Evolutionary conservation across 2,888 invertebrate genomes (phyloP), one percentile per base, ranked within the genome.

Genomic region (Gastracanthus pulcherrimus): DNA sequence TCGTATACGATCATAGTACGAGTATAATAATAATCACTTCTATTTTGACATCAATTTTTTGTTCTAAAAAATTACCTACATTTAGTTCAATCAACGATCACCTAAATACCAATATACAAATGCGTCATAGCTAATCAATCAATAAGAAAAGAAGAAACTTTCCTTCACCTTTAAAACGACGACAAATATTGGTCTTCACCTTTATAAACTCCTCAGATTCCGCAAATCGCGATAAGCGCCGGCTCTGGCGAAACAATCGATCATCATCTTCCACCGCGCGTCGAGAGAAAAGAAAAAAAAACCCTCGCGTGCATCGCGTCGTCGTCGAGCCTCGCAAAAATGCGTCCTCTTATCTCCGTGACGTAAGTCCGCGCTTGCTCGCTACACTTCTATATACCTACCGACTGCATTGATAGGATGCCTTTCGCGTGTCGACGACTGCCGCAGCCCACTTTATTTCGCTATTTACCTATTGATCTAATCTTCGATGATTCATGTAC

Each of bases 381-480:
- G 1, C 48, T n/a, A n/a, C n/a, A n/a, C n/a, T n/a, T n/a, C n/a
- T n/a, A n/a, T n/a, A n/a, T n/a, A n/a, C n/a, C n/a, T n/a, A n/a
- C n/a, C n/a, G n/a, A 2, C 55, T 58, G 72, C 72, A 81, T 76
- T 60, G 60, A 26, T 19, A 26, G 71, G 66, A 81, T 76, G 58
- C 80, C 76, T 16, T 76, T 81, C 75, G 71, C 75, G 34, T 51
- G 60, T 80, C 67, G 45, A 38, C n/a, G 45, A n/a, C n/a, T 0
- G 23, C 51, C 6, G 34, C n/a, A 51, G 34, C 66, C 66, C 60
- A 70, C 58, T 60, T 82, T 71, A 77, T 75, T 78, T 75, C 55
- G 64, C 76, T 82, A 79, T 82, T 82, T 82, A 67, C 79, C 71
- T 76, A 82, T 76, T 72, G 79, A 79, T 79, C 79, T 80, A 79